A percentile compares a stretch with the other conserved stretches of the same genome.
Evolutionary conservation across 35 echinoderm and acorn worm genomes (phyloP).

Genomic region (Apostichopus japonicus): DNA sequence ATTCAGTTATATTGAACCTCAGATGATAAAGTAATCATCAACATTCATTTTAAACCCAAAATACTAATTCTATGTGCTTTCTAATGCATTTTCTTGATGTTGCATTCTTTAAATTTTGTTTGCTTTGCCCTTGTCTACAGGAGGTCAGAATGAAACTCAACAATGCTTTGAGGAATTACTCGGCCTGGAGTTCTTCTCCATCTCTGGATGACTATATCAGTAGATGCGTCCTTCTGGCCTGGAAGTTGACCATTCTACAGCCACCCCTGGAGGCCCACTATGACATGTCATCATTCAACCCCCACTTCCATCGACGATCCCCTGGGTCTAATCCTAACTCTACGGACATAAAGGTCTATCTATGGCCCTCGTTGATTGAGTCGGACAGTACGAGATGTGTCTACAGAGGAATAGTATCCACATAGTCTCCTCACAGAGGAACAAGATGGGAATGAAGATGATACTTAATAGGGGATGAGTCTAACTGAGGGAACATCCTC

Average conservation of each 20-base stretch:
- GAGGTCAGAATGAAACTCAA: slow-evolving; percentile 52
- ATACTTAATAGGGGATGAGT: too few relatives aligned
- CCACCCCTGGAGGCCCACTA: slow-evolving; percentile 57
- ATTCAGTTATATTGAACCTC: too few relatives aligned
- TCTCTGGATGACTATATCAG: slow-evolving; percentile 55
- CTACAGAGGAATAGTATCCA: slow-evolving; percentile 66
- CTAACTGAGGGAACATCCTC: too few relatives aligned
- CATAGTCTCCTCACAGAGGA: neutral
- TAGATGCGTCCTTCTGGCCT: slow-evolving; percentile 60
- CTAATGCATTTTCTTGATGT: neutral
- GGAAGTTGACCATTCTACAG: slow-evolving; percentile 57
- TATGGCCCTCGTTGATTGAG: slow-evolving; percentile 68
- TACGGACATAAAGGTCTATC: slow-evolving; percentile 48
- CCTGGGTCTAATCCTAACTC: slow-evolving; percentile 49
- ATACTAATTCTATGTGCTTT: too few relatives aligned
- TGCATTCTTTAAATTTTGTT: neutral
- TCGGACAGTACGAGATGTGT: slow-evolving; percentile 54
- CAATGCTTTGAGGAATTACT: slow-evolving; percentile 62
- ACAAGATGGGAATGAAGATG: too few relatives aligned
- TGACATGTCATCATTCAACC: slow-evolving; percentile 38
- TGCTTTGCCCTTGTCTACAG: slow-evolving; percentile 43
- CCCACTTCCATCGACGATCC: slow-evolving; percentile 52
- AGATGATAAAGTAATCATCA: too few relatives aligned
- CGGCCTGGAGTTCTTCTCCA: slow-evolving; percentile 39
- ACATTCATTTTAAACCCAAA: too few relatives aligned